Base-by-base conservation (phyloP, 1,140 invertebrate species). In the Apis dorsata region DNA sequence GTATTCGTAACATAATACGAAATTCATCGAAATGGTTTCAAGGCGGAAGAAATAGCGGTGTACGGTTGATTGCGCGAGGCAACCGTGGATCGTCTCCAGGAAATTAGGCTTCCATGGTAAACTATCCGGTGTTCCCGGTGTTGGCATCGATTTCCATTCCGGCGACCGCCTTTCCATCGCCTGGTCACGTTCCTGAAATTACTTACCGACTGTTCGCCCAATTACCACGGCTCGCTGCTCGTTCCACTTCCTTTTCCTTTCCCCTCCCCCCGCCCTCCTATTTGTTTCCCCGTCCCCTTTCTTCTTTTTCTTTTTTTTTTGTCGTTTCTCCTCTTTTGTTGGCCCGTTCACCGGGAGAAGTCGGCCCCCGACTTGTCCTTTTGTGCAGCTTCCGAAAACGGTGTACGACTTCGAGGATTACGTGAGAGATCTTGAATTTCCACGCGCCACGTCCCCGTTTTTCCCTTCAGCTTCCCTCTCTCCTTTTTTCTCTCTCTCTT, bases 181-280 rank as follows among this genome's bases (percentile, higher is more conserved):
- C 71, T 44, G 63, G 83, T 81, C 83, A 84, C 79, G 83, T 81
- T 81, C 62, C 83, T 73, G 79, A 81, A 84, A 84, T 84, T 84
- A 84, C 83, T 84, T 84, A 84, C 83, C 83, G 79, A 84, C 83
- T 66, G 83, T 81, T 84, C 79, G 79, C 66, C 79, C 83, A 84
- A 84, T 84, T 81, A 84, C 79, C 72, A 81, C 79, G 79, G 79
- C 71, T 81, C 83, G 66, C 53, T 84, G 83, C 77, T 59, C 63
- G 65, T 63, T 73, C 71, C 66, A 21, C 49, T 53, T 51, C 57
- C 57, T 66, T 66, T 24, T 53, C 60, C 28, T 70, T 59, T 44
- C 34, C 44, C 13, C 51, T 21, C 19, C 59, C 11, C 19, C 1
- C n/a, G 11, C 57, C 24, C 11, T 19, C 70, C 55, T 11, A 11